Percentiles rank a stretch among this genome's conserved stretches.
Evolutionary conservation across 1,140 invertebrate species (phyloP).

Genomic region (Pteromalus puparum): DNA sequence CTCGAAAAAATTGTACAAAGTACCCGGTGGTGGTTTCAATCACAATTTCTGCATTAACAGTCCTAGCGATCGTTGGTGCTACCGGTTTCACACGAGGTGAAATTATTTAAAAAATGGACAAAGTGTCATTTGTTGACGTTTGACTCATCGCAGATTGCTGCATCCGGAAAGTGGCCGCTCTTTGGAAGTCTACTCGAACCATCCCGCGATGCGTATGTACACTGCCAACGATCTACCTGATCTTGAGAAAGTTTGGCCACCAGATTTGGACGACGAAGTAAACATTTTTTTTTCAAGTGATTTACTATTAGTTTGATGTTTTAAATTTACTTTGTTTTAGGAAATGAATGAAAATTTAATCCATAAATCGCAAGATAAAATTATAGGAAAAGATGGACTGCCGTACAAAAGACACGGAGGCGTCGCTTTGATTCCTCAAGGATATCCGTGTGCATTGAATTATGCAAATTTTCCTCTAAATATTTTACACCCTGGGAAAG

Average conservation of each 20-base stretch:
- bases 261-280: constrained; percentile 49
- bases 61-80: constrained; percentile 56
- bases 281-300: not conserved
- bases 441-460: constrained; percentile 79
- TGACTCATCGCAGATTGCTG: constrained; percentile 65
- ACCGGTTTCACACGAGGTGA: constrained; percentile 66
- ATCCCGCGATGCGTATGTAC: constrained; percentile 80
- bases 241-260: constrained; percentile 42
- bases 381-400: constrained; percentile 75
- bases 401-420: constrained; percentile 76
- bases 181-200: constrained; percentile 78
- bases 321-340: constrained; percentile 2
- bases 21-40: constrained; percentile 81
- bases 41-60: constrained; percentile 84
- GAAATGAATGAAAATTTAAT: not conserved
- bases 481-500: constrained; percentile 75
- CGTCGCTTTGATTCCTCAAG: constrained; percentile 80
- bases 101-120: not conserved
- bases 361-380: constrained; percentile 14
- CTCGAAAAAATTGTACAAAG: constrained; percentile 69
- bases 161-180: constrained; percentile 74
- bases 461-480: constrained; percentile 72
- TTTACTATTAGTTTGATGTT: not conserved
- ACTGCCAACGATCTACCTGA: constrained; percentile 77
- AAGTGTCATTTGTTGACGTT: not conserved